Evolutionary conservation across 2,113 vertebrate genomes (phyloP).

Genomic region (Osmerus mordax): DNA sequence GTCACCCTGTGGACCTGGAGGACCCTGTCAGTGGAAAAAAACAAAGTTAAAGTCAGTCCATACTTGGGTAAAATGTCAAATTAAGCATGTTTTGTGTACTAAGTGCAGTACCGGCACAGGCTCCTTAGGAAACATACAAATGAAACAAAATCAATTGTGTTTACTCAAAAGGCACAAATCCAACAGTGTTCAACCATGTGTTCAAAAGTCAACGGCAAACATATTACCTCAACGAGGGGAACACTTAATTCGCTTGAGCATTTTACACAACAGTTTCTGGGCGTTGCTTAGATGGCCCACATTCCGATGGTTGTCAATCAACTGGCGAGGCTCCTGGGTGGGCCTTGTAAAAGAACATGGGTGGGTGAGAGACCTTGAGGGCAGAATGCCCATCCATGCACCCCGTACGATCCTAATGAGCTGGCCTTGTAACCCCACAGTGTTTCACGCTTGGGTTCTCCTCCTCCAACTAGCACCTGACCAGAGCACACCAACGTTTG

Average conservation of each 20-base stretch:
- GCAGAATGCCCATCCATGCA: constrained; percentile 35
- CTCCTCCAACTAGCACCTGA: constrained; percentile 8
- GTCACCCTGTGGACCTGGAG: constrained; percentile 90
- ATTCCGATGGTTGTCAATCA: constrained; percentile 48
- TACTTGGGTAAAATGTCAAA: neutral
- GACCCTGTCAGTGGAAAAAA: constrained; percentile 74
- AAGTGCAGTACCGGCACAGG: neutral
- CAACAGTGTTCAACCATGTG: constrained; percentile 41
- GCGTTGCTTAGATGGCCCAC: constrained; percentile 18
- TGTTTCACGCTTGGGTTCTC: constrained; percentile 13
- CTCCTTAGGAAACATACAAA: constrained; percentile 57
- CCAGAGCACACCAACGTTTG: too few relatives aligned
- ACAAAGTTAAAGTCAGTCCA: constrained; percentile 1
- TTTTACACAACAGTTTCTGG: constrained; percentile 30
- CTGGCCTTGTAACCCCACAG: neutral
- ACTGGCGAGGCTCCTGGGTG: constrained; percentile 42
- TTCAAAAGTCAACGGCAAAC: constrained; percentile 42
- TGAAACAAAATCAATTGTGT: constrained; percentile 56
- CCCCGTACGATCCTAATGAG: constrained; percentile 20
- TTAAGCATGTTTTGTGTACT: neutral
- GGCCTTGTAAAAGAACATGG: constrained; percentile 35
- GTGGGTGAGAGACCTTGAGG: constrained; percentile 27
- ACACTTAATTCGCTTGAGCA: constrained; percentile 16
- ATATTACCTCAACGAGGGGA: constrained; percentile 37
- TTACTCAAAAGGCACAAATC: constrained; percentile 58